Evolutionary conservation across 1,140 invertebrate genomes (phyloP).

Genomic region (Pectinophora gossypiella): DNA sequence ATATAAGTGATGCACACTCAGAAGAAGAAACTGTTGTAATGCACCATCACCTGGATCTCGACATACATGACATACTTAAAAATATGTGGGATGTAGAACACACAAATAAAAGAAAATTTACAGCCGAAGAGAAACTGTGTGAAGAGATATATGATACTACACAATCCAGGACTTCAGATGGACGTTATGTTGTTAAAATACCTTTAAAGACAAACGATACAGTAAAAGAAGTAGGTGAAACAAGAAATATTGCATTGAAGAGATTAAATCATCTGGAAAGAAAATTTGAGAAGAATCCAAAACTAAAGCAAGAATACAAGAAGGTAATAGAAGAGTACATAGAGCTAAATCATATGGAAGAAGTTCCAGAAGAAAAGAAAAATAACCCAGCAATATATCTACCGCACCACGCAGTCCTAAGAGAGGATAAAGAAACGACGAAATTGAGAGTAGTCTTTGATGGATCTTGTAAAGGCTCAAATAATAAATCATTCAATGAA

Average conservation of each 20-base stretch:
- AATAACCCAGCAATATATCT: constrained; percentile 27
- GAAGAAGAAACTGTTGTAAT: background rate
- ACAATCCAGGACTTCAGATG: constrained; percentile 17
- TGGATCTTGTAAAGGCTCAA: constrained; percentile 43
- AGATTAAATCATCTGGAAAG: constrained; percentile 30
- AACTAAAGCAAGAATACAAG: constrained; percentile 34
- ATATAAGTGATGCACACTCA: constrained; percentile 9
- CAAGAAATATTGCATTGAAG: constrained; percentile 22
- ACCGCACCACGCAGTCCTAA: constrained; percentile 38
- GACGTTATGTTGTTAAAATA: constrained; percentile 36
- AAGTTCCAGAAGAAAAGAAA: constrained; percentile 18
- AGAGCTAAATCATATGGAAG: constrained; percentile 36
- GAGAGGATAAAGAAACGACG: constrained; percentile 33
- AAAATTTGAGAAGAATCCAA: constrained; percentile 23
- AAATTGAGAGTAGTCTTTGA: constrained; percentile 43
- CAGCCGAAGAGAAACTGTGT: constrained; percentile 28
- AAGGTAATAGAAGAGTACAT: constrained; percentile 49
- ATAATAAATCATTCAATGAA: constrained; percentile 57
- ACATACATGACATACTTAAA: constrained; percentile 28
- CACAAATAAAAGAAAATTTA: constrained; percentile 10
- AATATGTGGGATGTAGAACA: constrained; percentile 33
- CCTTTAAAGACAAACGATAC: constrained; percentile 28
- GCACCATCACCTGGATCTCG: constrained; percentile 19
- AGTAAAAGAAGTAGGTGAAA: constrained; percentile 15
- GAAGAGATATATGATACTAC: constrained; percentile 26